These are phyloP conservation scores for Eristalis arbustorum DNA, from an alignment of 2,888 invertebrate species.

Conservation along the genomic window DNA sequence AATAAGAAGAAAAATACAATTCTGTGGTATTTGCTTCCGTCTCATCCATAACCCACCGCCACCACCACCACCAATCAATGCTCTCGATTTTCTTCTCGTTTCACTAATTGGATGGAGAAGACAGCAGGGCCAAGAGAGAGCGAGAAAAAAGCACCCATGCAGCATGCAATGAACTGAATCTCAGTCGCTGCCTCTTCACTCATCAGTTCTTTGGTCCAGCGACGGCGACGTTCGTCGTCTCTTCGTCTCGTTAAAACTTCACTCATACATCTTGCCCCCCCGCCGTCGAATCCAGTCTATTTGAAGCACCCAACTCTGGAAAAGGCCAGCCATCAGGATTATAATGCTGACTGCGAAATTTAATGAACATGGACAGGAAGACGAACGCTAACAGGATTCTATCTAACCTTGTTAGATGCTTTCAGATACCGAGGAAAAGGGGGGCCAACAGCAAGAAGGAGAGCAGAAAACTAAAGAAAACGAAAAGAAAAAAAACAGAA, in stretches of 20 bases:
- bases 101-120: slow-evolving; percentile 28
- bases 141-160: background rate
- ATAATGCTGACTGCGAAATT: slow-evolving; percentile 29
- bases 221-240: background rate
- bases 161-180: background rate
- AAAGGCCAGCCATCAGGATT: slow-evolving; percentile 15
- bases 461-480: background rate
- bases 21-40: background rate
- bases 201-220: background rate
- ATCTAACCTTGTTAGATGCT: slow-evolving; percentile 22
- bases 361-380: slow-evolving; percentile 20
- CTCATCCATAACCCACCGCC: slow-evolving; percentile 9
- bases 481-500: background rate
- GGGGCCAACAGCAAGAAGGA: background rate
- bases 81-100: slow-evolving; percentile 16
- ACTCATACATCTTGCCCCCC: background rate
- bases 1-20: background rate
- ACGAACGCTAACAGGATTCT: slow-evolving; percentile 13
- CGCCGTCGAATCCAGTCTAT: background rate
- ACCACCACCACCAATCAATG: slow-evolving; percentile 30
- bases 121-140: background rate
- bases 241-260: slow-evolving; percentile 3
- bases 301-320: background rate
- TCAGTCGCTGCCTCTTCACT: background rate
- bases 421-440: background rate